Base-by-base conservation (phyloP, 2,888 invertebrate species). In the Criorhina ranunculi region DNA sequence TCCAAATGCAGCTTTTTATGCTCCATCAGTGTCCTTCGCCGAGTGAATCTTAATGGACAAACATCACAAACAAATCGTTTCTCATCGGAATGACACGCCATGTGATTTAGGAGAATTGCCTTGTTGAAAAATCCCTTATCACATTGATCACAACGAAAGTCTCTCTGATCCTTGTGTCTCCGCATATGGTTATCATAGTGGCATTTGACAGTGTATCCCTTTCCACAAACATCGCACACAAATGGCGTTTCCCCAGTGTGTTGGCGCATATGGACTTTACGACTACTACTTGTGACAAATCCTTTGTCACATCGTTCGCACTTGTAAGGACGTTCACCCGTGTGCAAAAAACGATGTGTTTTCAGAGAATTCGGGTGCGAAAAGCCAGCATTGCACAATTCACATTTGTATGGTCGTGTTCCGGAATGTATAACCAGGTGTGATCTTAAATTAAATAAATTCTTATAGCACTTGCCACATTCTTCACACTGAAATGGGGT, bases 301-400 rank as follows among this genome's bases (percentile, higher is more conserved):
- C 88, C 88, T 0, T 89, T 88, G n/a, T 89, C 90, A 24, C 91
- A 91, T 15, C 89, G 88, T 46, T 90, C 91, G 11, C 91, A 91
- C 0, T 90, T 89, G 31, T 89, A 76, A 0, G 83, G 83, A 1
- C 83, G 79, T 9, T 83, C 83, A 3, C 83, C 83, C 3, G 83
- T 83, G 35, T 83, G 83, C 12, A 79, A 35, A 7, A 73, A 79
- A 1, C 83, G 73, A 42, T 83, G 83, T 5, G 79, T 79, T n/a
- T 79, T 83, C 2, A 83, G 17, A 0, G 83, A 79, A n/a, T 62
- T 79, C 5, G 79, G 83, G 42, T 83, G 83, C 5, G 83, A 73
- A 9, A 83, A 83, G 1, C 73, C 79, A 59, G 73, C 79, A 37
- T 73, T 62, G n/a, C 83, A 83, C 12, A 57, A 46, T 6, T 79